Percentiles rank a stretch among this genome's conserved stretches.
These are phyloP conservation scores for Neoarius graeffei DNA, from an alignment of 2,113 vertebrate species.

Conservation along the genomic window DNA sequence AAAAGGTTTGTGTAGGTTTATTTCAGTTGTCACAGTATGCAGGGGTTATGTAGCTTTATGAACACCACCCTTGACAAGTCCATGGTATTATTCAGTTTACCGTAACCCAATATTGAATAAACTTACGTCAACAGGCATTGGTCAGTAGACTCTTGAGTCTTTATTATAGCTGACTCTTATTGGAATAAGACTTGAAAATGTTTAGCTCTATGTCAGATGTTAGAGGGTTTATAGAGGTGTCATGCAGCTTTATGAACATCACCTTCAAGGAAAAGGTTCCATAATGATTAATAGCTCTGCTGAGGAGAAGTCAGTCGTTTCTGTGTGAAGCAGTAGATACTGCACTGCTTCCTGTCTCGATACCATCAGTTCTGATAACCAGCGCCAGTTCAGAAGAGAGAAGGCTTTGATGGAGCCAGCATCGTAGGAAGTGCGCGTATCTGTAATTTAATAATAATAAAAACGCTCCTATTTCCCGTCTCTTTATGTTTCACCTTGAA, in stretches of 20 bases:
- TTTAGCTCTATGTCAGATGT: background rate
- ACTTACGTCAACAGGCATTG: background rate
- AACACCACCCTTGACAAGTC: background rate
- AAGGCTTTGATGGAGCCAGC: constrained; percentile 44
- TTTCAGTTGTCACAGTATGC: too few species aligned
- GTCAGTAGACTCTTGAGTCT: background rate
- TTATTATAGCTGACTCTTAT: background rate
- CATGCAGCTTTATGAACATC: background rate
- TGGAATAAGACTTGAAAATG: background rate
- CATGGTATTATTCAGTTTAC: background rate
- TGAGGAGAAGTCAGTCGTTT: background rate
- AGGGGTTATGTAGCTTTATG: background rate
- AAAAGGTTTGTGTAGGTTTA: too few species aligned
- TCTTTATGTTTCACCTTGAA: constrained; percentile 13
- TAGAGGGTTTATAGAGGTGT: background rate
- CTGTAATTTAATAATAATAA: constrained; percentile 17
- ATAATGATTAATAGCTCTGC: background rate
- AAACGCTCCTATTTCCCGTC: background rate
- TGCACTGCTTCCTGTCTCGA: background rate
- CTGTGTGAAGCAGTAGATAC: background rate
- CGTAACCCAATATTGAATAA: background rate
- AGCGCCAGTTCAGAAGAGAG: constrained; percentile 34
- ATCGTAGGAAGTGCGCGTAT: constrained; percentile 38
- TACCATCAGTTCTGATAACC: constrained; percentile 30
- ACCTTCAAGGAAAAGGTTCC: background rate